Evolutionary conservation across 2,888 invertebrate species (phyloP), one percentile per base, ranked within the genome.

Genomic region (Alloscopus bannaensis): DNA sequence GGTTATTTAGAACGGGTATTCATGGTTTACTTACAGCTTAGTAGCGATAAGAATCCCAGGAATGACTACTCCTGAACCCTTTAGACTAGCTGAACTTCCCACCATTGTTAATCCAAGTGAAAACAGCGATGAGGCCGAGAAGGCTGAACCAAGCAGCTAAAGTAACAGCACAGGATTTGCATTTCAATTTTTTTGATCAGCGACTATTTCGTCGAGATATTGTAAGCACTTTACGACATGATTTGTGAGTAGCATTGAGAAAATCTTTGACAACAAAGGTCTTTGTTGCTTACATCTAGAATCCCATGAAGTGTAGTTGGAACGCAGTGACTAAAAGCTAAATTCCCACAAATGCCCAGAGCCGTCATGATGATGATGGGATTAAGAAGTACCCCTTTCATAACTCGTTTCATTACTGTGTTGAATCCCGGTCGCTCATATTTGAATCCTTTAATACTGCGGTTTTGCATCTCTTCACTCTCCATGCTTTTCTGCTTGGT

Each of bases 361-460:
- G 95, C 89, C 0, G 98, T 97, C 97, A 97, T 97, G 66, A 96
- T 91, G 18, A 98, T 91, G 71, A 98, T 92, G 0, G 98, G 98
- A 89, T 98, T 98, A 13, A 93, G 90, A 79, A 94, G 90, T 66
- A 97, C 93, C 66, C 94, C 94, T 88, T 92, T 92, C 8, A 91
- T 86, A 11, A 86, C 86, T 29, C 82, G 64, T 57, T 81, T 83
- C 57, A 90, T 88, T n/a, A 88, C 87, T 2, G 57, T 55, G 29
- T 50, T 40, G 26, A 66, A 70, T n/a, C 78, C 62, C 18, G 80
- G 68, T 13, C 71, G 57, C 40, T 82, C 80, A 62, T 80, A 71
- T 18, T 40, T 72, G 18, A 80, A 72, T 20, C 83, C 83, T 60
- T 80, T 83, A 16, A 64, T 68, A 2, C 81, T 68, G 20, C 75